Evolutionary conservation across 2,888 invertebrate species (phyloP), one percentile per base, ranked within the genome.

Genomic region (Panopea generosa): DNA sequence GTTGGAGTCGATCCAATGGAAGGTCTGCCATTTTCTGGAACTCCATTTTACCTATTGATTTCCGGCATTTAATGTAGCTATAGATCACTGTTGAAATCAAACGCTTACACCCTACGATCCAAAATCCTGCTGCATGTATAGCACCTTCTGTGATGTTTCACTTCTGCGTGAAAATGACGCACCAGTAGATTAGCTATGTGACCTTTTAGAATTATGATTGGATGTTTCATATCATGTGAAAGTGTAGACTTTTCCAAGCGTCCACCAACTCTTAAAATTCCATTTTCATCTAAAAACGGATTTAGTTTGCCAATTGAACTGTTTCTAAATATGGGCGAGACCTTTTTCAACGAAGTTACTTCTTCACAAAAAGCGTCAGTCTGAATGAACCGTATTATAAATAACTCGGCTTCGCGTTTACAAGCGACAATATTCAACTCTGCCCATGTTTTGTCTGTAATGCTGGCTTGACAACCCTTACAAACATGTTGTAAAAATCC

Each of bases 1-100:
- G 59, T 20, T 69, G 45, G 0, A 66, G 16, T 11, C 79, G 20
- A 53, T 74, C 71, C 2, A 1, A 1, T 22, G 77, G 83, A n/a
- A n/a, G n/a, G n/a, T n/a, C n/a, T n/a, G 77, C 73, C 77, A 83
- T 83, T 38, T 67, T 52, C 26, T 65, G 72, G 6, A 2, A 20
- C 24, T 53, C 14, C 16, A 59, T 26, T 11, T 11, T 27, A n/a
- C 72, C 66, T 11, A 52, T 22, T 18, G 27, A 18, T 43, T 52
- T 50, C 14, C 49, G 26, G 40, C 77, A 77, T 16, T 18, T 63
- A 14, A 73, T 57, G 68, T 76, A 76, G 11, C 66, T 60, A 60
- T 38, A 18, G 43, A 80, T 63, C 20, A 68, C 7, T 6, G 65
- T 33, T 16, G 50, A 47, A 4, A 73, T 56, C 29, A 50, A 38